Percentiles rank a stretch among this genome's conserved stretches.
phyloP scores from a whole-genome alignment of 1,140 invertebrate species.

The Battus philenor region DNA sequence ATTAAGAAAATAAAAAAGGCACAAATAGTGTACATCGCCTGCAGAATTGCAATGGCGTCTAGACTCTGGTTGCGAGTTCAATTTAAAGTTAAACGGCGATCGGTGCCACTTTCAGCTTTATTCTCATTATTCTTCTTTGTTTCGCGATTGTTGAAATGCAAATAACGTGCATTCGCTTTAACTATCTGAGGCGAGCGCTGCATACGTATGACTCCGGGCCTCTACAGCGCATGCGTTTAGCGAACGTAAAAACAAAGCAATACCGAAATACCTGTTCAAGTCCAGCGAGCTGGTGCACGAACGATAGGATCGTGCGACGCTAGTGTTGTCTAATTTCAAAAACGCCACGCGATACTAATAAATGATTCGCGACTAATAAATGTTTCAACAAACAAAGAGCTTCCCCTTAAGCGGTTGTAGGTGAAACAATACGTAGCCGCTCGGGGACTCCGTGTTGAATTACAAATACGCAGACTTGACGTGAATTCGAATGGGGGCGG shows the following conservation, averaged over 20 bases:
- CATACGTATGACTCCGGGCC: constrained; percentile 3
- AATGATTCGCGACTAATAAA: constrained; percentile 50
- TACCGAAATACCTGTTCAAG: constrained; percentile 4
- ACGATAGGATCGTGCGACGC: constrained; percentile 1
- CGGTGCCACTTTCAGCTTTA: constrained; percentile 14
- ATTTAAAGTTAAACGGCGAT: constrained; percentile 16
- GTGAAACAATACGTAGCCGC: constrained; percentile 66
- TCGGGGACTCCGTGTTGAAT: constrained; percentile 62
- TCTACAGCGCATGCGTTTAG: constrained; percentile 1
- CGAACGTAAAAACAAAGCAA: not conserved
- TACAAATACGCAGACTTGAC: constrained; percentile 69
- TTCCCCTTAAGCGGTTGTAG: constrained; percentile 53
- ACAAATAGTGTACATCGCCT: not conserved
- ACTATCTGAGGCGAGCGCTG: constrained; percentile 13
- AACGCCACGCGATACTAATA: constrained; percentile 33
- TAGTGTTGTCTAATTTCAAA: constrained; percentile 29
- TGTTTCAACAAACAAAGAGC: constrained; percentile 46
- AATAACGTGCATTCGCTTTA: constrained; percentile 17
- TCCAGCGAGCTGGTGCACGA: not conserved
- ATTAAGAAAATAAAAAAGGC: too few species aligned
- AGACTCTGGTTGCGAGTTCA: constrained; percentile 15
- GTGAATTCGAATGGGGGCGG: constrained; percentile 64
- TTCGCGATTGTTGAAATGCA: constrained; percentile 16
- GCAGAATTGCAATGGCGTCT: constrained; percentile 8
- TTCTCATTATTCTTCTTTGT: constrained; percentile 17